phyloP scores from a whole-genome alignment of 2,113 vertebrate species.

The Spermophilus dauricus region DNA sequence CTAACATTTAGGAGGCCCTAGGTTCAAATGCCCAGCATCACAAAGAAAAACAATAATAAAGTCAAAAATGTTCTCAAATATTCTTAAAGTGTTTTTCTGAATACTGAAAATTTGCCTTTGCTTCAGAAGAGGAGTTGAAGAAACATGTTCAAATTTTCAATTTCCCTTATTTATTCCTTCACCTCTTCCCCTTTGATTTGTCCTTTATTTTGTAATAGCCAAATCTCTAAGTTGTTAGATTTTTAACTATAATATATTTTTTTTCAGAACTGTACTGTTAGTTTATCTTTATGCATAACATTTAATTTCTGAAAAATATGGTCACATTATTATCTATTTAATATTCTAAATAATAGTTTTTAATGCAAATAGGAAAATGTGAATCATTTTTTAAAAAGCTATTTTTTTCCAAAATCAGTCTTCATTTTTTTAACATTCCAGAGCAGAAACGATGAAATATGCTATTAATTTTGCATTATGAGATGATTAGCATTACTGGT shows the following conservation, averaged over 20 bases:
- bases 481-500: not conserved
- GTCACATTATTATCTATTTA: not conserved
- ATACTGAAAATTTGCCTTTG: not conserved
- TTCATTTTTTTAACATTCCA: not conserved
- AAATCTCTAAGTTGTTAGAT: not conserved
- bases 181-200: not conserved
- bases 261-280: not conserved
- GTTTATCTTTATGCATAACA: not conserved
- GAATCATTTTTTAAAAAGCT: not conserved
- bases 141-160: not conserved
- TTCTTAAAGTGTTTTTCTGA: not conserved
- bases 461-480: not conserved
- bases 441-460: not conserved
- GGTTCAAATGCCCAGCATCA: no score
- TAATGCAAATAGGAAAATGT: slow-evolving; percentile 1
- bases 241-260: not conserved
- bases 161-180: not conserved
- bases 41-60: no score
- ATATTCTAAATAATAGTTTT: not conserved
- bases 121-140: not conserved
- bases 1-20: no score
- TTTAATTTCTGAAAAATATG: not conserved
- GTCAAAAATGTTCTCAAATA: not conserved
- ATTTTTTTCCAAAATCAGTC: not conserved
- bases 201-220: not conserved